Conservation (phyloP, 92 coral and sea anemone genomes). For the Porites lobata region DNA sequence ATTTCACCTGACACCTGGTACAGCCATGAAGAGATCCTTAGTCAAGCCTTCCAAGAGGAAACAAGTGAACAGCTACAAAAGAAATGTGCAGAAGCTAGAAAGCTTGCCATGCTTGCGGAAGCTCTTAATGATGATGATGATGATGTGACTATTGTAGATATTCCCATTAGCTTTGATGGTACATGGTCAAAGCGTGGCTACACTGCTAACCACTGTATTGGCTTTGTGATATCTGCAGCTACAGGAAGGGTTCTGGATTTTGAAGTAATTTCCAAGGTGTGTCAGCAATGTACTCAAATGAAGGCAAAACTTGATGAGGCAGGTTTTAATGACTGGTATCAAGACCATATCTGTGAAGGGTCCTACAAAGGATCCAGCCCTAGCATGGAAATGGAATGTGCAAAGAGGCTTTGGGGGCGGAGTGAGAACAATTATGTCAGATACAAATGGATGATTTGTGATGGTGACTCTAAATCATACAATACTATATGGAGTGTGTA, state of each 20-base stretch:
- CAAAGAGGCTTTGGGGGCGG: constrained; percentile 62
- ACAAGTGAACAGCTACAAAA: not conserved
- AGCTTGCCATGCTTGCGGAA: constrained; percentile 35
- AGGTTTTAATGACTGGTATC: constrained; percentile 48
- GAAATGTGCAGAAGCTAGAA: constrained; percentile 47
- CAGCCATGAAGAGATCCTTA: constrained; percentile 26
- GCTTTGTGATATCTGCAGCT: constrained; percentile 63
- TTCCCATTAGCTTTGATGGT: constrained; percentile 59
- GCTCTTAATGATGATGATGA: constrained; percentile 19
- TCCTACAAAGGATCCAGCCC: constrained; percentile 58
- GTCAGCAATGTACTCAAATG: constrained; percentile 46
- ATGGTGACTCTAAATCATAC: constrained; percentile 69
- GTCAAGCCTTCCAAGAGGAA: constrained; percentile 14
- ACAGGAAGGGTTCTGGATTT: constrained; percentile 63
- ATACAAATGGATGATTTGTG: constrained; percentile 59
- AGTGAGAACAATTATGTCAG: constrained; percentile 19
- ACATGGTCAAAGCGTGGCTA: constrained; percentile 64
- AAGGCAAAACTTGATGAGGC: constrained; percentile 35
- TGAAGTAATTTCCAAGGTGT: constrained; percentile 52
- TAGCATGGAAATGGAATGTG: constrained; percentile 67
- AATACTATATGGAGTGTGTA: constrained; percentile 47
- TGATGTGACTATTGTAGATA: constrained; percentile 24
- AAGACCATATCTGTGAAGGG: constrained; percentile 47
- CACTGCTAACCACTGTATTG: constrained; percentile 61
- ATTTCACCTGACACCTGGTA: constrained; percentile 32